These are phyloP conservation scores for Penaeus japonicus DNA, from an alignment of 1,140 invertebrate species.

Conservation along the genomic window DNA sequence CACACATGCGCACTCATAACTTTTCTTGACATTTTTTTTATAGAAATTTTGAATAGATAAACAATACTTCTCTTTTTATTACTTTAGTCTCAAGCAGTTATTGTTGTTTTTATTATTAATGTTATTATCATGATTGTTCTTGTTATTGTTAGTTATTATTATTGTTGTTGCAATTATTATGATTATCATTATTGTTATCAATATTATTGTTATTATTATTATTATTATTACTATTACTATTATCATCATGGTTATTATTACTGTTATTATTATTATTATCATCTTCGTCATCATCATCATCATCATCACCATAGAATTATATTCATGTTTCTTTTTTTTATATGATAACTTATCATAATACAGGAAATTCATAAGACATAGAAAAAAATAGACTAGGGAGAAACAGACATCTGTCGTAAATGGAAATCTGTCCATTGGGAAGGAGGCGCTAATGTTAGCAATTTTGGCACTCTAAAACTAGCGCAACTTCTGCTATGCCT, in stretches of 20 bases:
- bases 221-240: slow-evolving; percentile 10
- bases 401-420: too few species aligned
- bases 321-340: background rate
- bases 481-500: too few species aligned
- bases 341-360: background rate
- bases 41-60: too few species aligned
- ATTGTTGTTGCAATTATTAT: background rate
- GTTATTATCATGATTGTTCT: background rate
- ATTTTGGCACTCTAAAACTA: too few species aligned
- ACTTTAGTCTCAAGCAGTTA: too few species aligned
- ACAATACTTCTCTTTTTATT: too few species aligned
- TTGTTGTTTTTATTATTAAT: background rate
- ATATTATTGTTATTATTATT: background rate
- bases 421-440: too few species aligned
- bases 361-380: too few species aligned
- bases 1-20: too few species aligned
- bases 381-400: too few species aligned
- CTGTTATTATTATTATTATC: background rate
- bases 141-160: background rate
- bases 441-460: too few species aligned
- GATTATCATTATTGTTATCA: background rate
- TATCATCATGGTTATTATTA: background rate
- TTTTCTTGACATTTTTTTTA: too few species aligned
- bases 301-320: background rate
- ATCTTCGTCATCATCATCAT: background rate